Evolutionary conservation across 2,797 vertebrate species (phyloP).

Genomic region (Onychomys torridus): DNA sequence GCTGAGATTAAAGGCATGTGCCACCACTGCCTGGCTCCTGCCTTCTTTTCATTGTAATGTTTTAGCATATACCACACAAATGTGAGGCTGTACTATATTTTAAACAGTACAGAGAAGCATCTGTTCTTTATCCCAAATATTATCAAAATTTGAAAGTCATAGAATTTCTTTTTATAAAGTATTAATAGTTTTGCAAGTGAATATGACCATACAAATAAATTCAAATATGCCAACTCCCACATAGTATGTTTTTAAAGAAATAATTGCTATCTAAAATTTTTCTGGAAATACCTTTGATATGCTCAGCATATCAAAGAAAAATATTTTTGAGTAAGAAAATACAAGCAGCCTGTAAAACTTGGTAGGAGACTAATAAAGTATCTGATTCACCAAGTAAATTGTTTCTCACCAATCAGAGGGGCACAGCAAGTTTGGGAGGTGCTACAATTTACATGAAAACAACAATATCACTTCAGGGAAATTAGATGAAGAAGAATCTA

Average conservation of each 20-base stretch:
- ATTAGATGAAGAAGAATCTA: slow-evolving; percentile 34
- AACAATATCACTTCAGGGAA: slow-evolving; percentile 48
- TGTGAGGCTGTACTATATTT: no score
- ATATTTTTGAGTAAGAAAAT: slow-evolving; percentile 9
- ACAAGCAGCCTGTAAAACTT: not conserved
- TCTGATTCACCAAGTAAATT: slow-evolving; percentile 56
- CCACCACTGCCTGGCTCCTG: not conserved
- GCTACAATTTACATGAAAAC: slow-evolving; percentile 59
- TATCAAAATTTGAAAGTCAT: not conserved
- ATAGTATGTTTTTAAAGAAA: no score
- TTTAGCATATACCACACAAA: no score
- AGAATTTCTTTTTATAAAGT: slow-evolving; percentile 62
- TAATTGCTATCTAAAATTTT: slow-evolving; percentile 45
- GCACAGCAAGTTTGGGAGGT: not conserved
- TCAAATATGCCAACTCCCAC: slow-evolving; percentile 39
- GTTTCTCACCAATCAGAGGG: not conserved
- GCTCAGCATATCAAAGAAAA: slow-evolving; percentile 45
- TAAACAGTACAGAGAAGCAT: slow-evolving; percentile 37
- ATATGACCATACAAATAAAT: not conserved
- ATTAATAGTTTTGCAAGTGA: slow-evolving; percentile 31
- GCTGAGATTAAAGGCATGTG: no score
- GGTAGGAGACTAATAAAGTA: not conserved
- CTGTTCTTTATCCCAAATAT: not conserved
- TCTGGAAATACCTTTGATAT: slow-evolving; percentile 66
- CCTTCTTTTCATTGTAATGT: not conserved